A percentile compares a stretch with the other conserved stretches of the same genome.
phyloP scores from a whole-genome alignment of 2,113 vertebrate genomes.

The Echinops telfairi region DNA sequence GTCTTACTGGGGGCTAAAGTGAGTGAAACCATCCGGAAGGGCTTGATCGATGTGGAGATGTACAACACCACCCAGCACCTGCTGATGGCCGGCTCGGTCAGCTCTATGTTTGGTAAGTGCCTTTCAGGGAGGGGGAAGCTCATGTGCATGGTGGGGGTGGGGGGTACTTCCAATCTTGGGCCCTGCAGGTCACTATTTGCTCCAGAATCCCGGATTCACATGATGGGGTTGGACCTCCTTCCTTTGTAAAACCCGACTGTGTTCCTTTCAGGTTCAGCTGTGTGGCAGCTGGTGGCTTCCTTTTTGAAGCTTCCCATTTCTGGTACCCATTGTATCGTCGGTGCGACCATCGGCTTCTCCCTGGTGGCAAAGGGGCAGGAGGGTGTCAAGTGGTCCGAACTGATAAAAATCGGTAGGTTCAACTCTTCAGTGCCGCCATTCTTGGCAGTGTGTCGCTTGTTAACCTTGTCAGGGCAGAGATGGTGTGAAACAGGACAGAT shows the following conservation, averaged over 20 bases:
- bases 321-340: conserved; percentile 98
- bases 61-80: conserved; percentile 88
- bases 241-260: neutral
- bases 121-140: neutral
- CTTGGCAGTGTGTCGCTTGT: no score
- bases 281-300: conserved; percentile 96
- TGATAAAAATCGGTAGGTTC: conserved; percentile 94
- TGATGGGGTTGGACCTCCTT: neutral
- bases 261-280: conserved; percentile 92
- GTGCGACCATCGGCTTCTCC: conserved; percentile 96
- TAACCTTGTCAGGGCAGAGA: neutral
- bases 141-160: neutral
- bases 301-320: conserved; percentile 98
- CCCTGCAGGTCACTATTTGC: neutral
- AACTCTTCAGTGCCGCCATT: neutral
- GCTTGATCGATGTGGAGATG: conserved; percentile 93
- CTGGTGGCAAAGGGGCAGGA: conserved; percentile 93
- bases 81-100: conserved; percentile 94
- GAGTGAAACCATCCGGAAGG: conserved; percentile 97
- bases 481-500: neutral
- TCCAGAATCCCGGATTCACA: neutral
- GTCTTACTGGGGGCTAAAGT: conserved; percentile 97
- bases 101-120: conserved; percentile 96
- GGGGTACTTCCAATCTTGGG: neutral
- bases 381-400: conserved; percentile 94